phyloP scores from a whole-genome alignment of 1,140 invertebrate genomes.

The Bemisia tabaci region DNA sequence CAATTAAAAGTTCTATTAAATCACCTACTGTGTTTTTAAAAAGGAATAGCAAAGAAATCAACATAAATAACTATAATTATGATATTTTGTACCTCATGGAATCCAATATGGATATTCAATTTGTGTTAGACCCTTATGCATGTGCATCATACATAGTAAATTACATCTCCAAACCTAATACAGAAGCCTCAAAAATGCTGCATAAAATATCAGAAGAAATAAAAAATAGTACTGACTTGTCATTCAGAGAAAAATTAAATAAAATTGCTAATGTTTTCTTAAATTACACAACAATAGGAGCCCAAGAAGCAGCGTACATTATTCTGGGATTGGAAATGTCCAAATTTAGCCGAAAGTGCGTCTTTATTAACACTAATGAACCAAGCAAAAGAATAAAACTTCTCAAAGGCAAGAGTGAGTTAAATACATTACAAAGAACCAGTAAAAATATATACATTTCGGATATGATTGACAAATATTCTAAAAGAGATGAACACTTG shows the following conservation, averaged over 20 bases:
- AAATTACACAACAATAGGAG: constrained; percentile 23
- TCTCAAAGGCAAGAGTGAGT: neutral
- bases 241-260: constrained; percentile 18
- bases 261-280: constrained; percentile 23
- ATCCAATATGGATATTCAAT: constrained; percentile 25
- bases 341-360: constrained; percentile 14
- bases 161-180: constrained; percentile 22
- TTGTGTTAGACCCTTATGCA: constrained; percentile 21
- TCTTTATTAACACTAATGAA: constrained; percentile 12
- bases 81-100: constrained; percentile 18
- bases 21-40: constrained; percentile 8
- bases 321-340: constrained; percentile 19
- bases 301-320: constrained; percentile 26
- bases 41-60: constrained; percentile 10
- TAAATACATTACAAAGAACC: constrained; percentile 7
- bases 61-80: constrained; percentile 22
- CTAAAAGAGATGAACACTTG: neutral
- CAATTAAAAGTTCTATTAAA: constrained; percentile 2
- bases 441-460: constrained; percentile 9
- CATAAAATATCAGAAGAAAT: constrained; percentile 15
- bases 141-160: constrained; percentile 22
- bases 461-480: constrained; percentile 14
- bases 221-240: constrained; percentile 13
- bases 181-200: constrained; percentile 21
- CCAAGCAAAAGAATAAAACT: neutral